Evolutionary conservation across 2,888 invertebrate species (phyloP).

Genomic region (Sphinx pinastri): DNA sequence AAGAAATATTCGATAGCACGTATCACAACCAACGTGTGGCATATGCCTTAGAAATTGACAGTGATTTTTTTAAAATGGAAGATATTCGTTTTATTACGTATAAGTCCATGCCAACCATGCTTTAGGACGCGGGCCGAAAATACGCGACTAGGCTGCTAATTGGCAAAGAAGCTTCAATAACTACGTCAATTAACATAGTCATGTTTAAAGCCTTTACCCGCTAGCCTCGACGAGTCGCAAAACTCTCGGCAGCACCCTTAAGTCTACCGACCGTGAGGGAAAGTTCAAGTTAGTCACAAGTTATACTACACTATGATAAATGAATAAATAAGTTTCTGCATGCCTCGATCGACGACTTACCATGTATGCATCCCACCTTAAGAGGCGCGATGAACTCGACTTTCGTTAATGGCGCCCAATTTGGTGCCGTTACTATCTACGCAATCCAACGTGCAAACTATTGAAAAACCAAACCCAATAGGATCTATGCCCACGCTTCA

Average conservation of each 20-base stretch:
- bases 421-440: constrained; percentile 50
- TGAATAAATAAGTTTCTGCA: constrained; percentile 51
- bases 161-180: constrained; percentile 5
- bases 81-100: constrained; percentile 67
- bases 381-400: constrained; percentile 23
- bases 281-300: constrained; percentile 28
- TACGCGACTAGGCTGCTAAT: constrained; percentile 2
- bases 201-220: not conserved
- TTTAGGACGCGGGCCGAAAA: constrained; percentile 11
- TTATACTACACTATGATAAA: constrained; percentile 21
- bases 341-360: constrained; percentile 43
- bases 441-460: constrained; percentile 56
- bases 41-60: constrained; percentile 77
- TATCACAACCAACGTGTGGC: constrained; percentile 82
- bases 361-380: constrained; percentile 25
- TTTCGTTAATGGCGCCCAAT: constrained; percentile 54
- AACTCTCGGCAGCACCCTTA: constrained; percentile 19
- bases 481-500: constrained; percentile 59
- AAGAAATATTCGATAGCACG: constrained; percentile 75
- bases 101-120: constrained; percentile 75
- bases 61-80: constrained; percentile 72
- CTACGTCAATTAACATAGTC: not conserved
- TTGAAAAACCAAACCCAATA: constrained; percentile 57
- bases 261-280: constrained; percentile 26
- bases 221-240: constrained; percentile 5